A percentile compares a stretch with the other conserved stretches of the same genome.
These are phyloP conservation scores for Cyanocitta stelleri DNA, from an alignment of 2,113 vertebrate genomes.

Conservation along the genomic window DNA sequence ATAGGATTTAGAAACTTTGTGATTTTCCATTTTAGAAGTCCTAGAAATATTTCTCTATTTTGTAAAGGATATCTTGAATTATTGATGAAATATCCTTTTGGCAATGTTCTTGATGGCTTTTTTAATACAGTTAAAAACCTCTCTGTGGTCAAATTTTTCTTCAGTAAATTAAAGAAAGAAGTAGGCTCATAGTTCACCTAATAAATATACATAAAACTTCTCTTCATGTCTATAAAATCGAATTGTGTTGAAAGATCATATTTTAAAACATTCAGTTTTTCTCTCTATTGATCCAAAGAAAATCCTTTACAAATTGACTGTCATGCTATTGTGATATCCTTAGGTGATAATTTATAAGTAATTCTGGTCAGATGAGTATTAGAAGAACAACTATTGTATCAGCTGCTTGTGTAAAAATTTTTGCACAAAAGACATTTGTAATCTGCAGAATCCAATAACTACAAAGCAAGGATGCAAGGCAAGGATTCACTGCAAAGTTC, in stretches of 20 bases:
- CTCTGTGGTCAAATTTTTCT: not conserved
- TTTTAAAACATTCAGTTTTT: not conserved
- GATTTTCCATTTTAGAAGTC: not conserved
- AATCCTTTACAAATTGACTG: not conserved
- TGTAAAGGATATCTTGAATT: constrained; percentile 20
- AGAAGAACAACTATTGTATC: not conserved
- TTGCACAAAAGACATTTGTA: not conserved
- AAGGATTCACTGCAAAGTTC: not conserved
- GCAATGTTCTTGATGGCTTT: not conserved
- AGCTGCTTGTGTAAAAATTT: not conserved
- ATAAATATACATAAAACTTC: not conserved
- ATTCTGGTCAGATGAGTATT: not conserved
- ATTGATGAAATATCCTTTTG: constrained; percentile 25
- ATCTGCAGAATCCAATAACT: not conserved
- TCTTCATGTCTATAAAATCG: not conserved
- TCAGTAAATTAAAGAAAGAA: not conserved
- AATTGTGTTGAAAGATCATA: not conserved
- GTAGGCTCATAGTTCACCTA: not conserved
- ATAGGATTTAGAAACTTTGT: not conserved
- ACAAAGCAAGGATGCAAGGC: not conserved
- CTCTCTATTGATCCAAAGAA: not conserved
- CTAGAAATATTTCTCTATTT: not conserved
- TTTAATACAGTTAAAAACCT: not conserved
- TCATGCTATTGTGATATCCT: not conserved
- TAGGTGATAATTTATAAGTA: not conserved